Evolutionary conservation across 1,140 invertebrate species (phyloP), one percentile per base, ranked within the genome.

Genomic region (Drosophila oshimai): DNA sequence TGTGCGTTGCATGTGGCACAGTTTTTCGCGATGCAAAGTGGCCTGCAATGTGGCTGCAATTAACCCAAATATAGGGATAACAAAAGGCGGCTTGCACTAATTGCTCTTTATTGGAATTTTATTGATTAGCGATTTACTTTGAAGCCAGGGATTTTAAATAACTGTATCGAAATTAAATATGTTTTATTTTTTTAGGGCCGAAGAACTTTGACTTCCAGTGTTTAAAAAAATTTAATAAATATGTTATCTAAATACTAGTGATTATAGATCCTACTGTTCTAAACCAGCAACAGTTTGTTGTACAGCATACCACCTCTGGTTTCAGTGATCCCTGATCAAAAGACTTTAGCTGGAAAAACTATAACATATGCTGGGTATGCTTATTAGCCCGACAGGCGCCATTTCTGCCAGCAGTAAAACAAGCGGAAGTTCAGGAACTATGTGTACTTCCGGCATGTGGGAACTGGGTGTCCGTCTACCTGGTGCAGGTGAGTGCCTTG

Each of bases 381-480:
- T 41, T 20, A 24, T 33, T 57, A 55, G 18, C 13, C 10, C 17
- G 9, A 26, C 34, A 20, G 94, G 92, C 92, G 93, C 15, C 92
- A 94, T 57, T 93, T 91, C 76, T 94, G 93, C 62, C 91, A 94
- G 74, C 92, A n/a, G n/a, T n/a, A 92, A 54, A 95, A 94, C 6
- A 94, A 95, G 68, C 93, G 93, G 1, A 92, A 94, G 64, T 91
- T 95, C 42, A 92, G 94, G 65, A 94, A 94, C n/a, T n/a, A n/a
- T n/a, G 91, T 95, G 94, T 78, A 93, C 94, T 0, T 93, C 94
- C 37, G 94, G 93, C 60, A 93, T 94, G 91, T 92, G 93, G 93
- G 22, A 28, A 13, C 50, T n/a, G 22, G 37, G 37, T 28, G 50
- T 10, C 28, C 7, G 17, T n/a, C 15, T 42, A 53, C 45, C 29